Conservation (phyloP, 2,888 invertebrate genomes). For the Pachycephus smyrnensis region DNA sequence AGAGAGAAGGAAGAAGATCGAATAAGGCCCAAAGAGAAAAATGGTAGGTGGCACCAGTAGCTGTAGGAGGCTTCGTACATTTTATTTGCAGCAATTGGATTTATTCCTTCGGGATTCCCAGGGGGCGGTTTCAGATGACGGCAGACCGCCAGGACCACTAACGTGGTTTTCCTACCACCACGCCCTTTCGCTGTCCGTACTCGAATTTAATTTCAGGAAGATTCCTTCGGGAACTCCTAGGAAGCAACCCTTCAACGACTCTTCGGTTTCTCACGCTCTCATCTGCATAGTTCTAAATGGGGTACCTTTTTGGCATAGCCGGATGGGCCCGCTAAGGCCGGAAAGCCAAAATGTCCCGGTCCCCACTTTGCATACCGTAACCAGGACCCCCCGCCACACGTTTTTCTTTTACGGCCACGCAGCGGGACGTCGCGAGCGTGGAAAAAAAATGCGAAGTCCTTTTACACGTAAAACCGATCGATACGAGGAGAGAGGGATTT, state of each 20-base stretch:
- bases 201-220: neutral
- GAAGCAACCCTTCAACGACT: neutral
- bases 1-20: neutral
- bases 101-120: constrained; percentile 49
- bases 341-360: neutral
- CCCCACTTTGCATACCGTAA: neutral
- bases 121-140: constrained; percentile 26
- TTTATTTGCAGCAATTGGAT: constrained; percentile 57
- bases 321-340: neutral
- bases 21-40: neutral
- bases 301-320: neutral
- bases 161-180: constrained; percentile 31
- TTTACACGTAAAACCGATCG: neutral
- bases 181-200: constrained; percentile 50
- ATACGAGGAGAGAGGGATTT: neutral
- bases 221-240: neutral
- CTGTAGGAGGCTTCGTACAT: constrained; percentile 43
- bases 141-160: neutral
- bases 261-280: neutral
- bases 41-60: neutral
- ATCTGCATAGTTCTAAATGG: neutral
- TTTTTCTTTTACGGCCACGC: neutral
- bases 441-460: neutral
- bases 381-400: neutral
- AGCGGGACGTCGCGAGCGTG: neutral